Base-by-base conservation (phyloP, 2,888 invertebrate species). In the Caenorhabditis wallacei region DNA sequence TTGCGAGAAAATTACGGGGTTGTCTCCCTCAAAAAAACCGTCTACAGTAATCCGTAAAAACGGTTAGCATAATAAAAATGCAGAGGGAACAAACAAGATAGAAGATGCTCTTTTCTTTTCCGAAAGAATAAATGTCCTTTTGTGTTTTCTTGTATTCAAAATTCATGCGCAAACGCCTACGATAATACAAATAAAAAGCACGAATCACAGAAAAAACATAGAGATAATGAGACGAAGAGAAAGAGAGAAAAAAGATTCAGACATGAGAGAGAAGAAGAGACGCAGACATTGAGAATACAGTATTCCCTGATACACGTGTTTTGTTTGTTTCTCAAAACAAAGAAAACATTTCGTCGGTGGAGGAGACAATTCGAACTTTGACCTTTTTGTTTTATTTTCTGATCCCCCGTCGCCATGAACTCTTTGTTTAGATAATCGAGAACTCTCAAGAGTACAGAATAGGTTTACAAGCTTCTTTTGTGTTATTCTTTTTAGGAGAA, bases 91-190 rank as follows among this genome's bases (percentile, higher is more conserved):
- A 61, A 54, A 74, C 66, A 66, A 46, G 30, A 30, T 30, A 30
- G 30, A n/a, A 57, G 74, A 74, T 74, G 70, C 59, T 48, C 61
- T 59, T 63, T 51, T 37, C 35, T 43, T 57, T 13, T 48, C n/a
- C n/a, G n/a, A n/a, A n/a, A n/a, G 16, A 22, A 59, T 8, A 56
- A 16, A 26, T 48, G 71, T 59, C 54, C 46, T 54, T 61, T 11
- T 40, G 59, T 53, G 24, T 63, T 46, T 40, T 24, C 35, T 69
- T 54, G 63, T 13, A 59, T 59, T 48, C 8, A 1, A 40, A 68
- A 37, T 51, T 59, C 68, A 76, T 76, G 76, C 76, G 76, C 59
- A 76, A 59, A 37, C 75, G 68, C 76, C 76, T 61, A 76, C 76
- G 68, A 68, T n/a, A 69, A 53, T 43, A 68, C 76, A 76, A 59